These are phyloP conservation scores for Macrotrachela quadricornifera DNA, from an alignment of 1,140 invertebrate genomes.

Conservation along the genomic window DNA sequence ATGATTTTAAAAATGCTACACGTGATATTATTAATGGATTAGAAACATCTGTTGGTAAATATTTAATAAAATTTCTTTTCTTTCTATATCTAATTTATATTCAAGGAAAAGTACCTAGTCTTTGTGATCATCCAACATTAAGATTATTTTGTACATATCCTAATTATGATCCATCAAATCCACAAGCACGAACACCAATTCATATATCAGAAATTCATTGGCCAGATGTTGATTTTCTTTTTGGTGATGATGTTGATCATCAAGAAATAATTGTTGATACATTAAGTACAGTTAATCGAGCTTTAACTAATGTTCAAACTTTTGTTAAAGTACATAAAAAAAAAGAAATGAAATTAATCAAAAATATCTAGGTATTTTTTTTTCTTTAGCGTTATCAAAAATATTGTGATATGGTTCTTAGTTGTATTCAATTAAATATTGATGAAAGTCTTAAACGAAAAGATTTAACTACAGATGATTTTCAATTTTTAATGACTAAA, in stretches of 20 bases:
- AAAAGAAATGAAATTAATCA: neutral
- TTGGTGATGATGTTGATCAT: constrained; percentile 23
- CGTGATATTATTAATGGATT: constrained; percentile 17
- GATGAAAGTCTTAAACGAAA: constrained; percentile 18
- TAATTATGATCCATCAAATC: constrained; percentile 20
- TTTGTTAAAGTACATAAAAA: constrained; percentile 14
- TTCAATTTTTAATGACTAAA: constrained; percentile 19
- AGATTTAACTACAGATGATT: constrained; percentile 24
- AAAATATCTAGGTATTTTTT: neutral
- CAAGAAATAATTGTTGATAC: constrained; percentile 17
- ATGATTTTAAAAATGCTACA: constrained; percentile 18
- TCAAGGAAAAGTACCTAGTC: constrained; percentile 20
- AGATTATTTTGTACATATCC: constrained; percentile 24
- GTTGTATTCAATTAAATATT: constrained; percentile 18
- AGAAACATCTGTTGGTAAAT: constrained; percentile 12
- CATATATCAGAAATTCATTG: constrained; percentile 10
- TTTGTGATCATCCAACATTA: constrained; percentile 21
- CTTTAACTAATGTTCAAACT: constrained; percentile 18
- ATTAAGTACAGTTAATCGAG: constrained; percentile 17
- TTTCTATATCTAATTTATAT: too few species aligned
- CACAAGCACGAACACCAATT: constrained; percentile 14
- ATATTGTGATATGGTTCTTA: constrained; percentile 27
- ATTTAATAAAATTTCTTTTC: neutral
- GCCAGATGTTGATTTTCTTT: constrained; percentile 23
- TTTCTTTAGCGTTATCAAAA: constrained; percentile 18